Evolutionary conservation across 2,888 invertebrate species (phyloP), one percentile per base, ranked within the genome.

Genomic region (Polydrusus cervinus): DNA sequence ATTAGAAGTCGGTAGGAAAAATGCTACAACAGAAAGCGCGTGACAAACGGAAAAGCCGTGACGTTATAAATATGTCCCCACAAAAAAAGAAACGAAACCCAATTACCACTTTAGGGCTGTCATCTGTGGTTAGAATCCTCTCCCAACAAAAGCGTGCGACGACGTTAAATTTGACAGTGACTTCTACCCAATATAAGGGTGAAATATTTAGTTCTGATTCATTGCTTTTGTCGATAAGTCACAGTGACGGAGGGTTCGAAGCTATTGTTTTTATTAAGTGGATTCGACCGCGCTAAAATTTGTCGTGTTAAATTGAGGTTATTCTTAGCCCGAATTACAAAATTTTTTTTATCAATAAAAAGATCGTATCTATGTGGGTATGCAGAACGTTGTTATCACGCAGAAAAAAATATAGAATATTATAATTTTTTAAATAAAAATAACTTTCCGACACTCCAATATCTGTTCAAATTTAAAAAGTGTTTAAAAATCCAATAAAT

Each of bases 161-260:
- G 71, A 68, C 68, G 76, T 70, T 76, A 74, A 77, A 77, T 77
- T 77, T 77, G 77, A 77, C 77, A 74, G 68, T 75, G 77, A 77
- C 74, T 74, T 77, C 69, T 64, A 72, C 62, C 74, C 71, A 75
- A 77, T 77, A 79, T 82, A 79, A 77, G 82, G 81, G 82, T 79
- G 81, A 82, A 82, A 79, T 81, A 79, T 83, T 83, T 84, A 82
- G 84, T 84, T 85, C 84, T 84, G 84, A 85, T 85, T 85, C 85
- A 85, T 83, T 84, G 81, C 82, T 79, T 70, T 71, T 77, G 77
- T 71, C 71, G 77, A 77, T 76, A 76, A 49, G 72, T 71, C 49
- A 6, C 67, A 73, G 67, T 49, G 61, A 61, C 69, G 69, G 47
- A 47, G 61, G 47, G 20, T 25, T 40, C 16, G 38, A 62, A 51